These are phyloP conservation scores for Tipula lateralis DNA, from an alignment of 2,888 invertebrate species.

Conservation along the genomic window DNA sequence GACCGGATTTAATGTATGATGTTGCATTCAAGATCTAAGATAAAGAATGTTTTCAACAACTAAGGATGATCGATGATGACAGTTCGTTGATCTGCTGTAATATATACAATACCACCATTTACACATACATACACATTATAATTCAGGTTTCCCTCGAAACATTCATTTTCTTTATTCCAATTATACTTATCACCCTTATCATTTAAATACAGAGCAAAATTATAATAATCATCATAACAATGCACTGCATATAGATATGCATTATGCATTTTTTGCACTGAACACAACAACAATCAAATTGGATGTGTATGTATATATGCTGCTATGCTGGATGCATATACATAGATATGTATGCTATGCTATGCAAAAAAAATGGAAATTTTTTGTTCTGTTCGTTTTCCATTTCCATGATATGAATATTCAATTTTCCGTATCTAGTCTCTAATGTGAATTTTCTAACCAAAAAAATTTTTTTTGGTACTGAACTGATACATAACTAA, in stretches of 20 bases:
- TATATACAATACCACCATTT: too few relatives aligned
- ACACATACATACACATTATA: neutral
- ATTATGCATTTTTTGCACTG: neutral
- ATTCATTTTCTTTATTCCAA: neutral
- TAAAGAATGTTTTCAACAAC: too few relatives aligned
- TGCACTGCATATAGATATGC: neutral
- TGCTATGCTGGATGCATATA: neutral
- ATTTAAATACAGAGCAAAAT: constrained; percentile 1
- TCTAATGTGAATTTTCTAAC: neutral
- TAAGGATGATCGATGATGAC: too few relatives aligned
- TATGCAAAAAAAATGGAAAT: neutral
- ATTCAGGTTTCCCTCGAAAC: neutral
- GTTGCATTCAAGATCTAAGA: too few relatives aligned
- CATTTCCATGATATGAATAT: constrained; percentile 24
- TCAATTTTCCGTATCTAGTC: constrained; percentile 19
- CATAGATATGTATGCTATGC: neutral
- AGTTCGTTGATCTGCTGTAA: too few relatives aligned
- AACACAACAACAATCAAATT: neutral
- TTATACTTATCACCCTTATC: constrained; percentile 19
- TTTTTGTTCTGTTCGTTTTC: neutral
- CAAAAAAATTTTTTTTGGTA: neutral
- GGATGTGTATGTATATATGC: neutral
- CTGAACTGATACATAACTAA: neutral
- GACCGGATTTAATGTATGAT: too few relatives aligned
- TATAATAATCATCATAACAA: neutral